Evolutionary conservation across 2,113 vertebrate species (phyloP).

Genomic region (Patagioenas fasciata): DNA sequence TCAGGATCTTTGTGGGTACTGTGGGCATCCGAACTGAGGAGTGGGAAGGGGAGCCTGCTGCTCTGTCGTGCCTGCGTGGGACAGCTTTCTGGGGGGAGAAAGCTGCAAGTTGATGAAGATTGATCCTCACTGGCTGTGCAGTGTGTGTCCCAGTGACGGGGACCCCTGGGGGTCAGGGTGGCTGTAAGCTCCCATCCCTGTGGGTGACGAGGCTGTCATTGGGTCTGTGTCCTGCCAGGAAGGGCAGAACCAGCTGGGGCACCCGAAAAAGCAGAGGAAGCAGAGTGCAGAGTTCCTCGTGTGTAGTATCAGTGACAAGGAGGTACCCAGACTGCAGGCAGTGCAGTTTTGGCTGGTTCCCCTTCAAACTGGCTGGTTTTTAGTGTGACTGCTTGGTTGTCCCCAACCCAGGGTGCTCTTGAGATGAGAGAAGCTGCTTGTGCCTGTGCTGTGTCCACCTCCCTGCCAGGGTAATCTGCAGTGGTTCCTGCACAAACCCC

Average conservation of each 20-base stretch:
- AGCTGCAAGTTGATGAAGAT: accelerated
- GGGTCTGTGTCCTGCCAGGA: not conserved
- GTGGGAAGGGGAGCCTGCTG: accelerated
- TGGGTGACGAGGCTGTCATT: accelerated
- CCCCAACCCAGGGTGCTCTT: not conserved
- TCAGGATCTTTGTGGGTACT: accelerated
- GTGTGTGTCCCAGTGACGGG: accelerated
- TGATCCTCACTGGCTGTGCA: not conserved
- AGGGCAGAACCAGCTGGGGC: not conserved
- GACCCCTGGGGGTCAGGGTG: not conserved
- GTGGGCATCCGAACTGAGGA: accelerated
- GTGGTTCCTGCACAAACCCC: not conserved
- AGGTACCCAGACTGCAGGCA: not conserved
- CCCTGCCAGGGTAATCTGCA: accelerated
- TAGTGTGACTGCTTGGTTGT: not conserved
- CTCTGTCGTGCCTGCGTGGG: not conserved
- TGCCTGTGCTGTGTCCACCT: accelerated
- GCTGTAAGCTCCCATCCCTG: not conserved
- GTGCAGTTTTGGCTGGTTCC: not conserved
- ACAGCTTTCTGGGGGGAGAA: not conserved
- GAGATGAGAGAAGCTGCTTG: not conserved
- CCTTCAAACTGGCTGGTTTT: not conserved
- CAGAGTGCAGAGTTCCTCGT: not conserved
- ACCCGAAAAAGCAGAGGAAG: not conserved
- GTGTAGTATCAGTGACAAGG: not conserved